A percentile compares a stretch with the other conserved stretches of the same genome.
These are phyloP conservation scores for Drosophila demipolita DNA, from an alignment of 2,888 invertebrate genomes.

Conservation along the genomic window DNA sequence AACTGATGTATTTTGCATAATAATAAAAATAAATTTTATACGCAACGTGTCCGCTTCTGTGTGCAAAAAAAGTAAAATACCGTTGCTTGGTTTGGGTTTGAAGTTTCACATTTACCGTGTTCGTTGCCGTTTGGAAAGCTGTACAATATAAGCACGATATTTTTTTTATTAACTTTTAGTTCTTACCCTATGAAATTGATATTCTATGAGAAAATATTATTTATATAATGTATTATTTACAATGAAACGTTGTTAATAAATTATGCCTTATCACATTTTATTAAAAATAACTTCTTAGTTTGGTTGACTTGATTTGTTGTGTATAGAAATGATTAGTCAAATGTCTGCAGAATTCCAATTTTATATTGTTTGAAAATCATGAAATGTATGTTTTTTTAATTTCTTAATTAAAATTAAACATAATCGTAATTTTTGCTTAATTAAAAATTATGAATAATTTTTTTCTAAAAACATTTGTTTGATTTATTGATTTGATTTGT, in stretches of 20 bases:
- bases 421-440: neutral
- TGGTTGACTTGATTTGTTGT: neutral
- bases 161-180: neutral
- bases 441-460: neutral
- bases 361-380: no score
- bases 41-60: constrained; percentile 65
- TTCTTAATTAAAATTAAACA: neutral
- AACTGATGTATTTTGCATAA: constrained; percentile 57
- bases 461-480: neutral
- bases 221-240: neutral
- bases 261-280: neutral
- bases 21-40: constrained; percentile 81
- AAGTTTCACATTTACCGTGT: constrained; percentile 11
- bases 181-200: neutral
- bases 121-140: neutral
- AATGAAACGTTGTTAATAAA: neutral
- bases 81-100: constrained; percentile 3
- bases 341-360: neutral
- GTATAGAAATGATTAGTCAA: neutral
- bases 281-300: neutral
- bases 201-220: neutral
- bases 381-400: neutral
- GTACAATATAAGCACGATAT: neutral
- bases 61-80: neutral
- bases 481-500: neutral